Percentiles rank a stretch among this genome's conserved stretches.
These are phyloP conservation scores for Papilio gigon DNA, from an alignment of 2,888 invertebrate genomes.

Conservation along the genomic window DNA sequence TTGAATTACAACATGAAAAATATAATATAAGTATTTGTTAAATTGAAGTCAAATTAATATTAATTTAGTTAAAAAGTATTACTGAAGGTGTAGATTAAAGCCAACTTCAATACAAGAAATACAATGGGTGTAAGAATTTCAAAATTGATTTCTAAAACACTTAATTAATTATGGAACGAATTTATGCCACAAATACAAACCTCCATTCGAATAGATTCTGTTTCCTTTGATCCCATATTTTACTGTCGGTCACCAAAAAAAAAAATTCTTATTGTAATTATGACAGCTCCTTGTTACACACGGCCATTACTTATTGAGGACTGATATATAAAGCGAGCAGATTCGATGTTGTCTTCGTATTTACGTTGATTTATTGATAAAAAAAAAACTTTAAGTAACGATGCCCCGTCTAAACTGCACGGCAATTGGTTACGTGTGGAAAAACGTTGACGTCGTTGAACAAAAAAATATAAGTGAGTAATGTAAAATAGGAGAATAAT, in stretches of 20 bases:
- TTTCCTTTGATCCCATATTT: conserved; percentile 29
- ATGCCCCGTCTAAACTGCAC: conserved; percentile 6
- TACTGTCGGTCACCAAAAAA: not conserved
- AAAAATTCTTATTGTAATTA: not conserved
- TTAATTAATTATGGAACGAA: not conserved
- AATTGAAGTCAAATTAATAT: too few relatives aligned
- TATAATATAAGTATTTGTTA: too few relatives aligned
- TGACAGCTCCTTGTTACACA: not conserved
- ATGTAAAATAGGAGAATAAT: too few relatives aligned
- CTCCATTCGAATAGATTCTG: conserved; percentile 11
- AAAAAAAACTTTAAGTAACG: conserved; percentile 19
- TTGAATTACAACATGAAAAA: too few relatives aligned
- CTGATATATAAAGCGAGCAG: conserved; percentile 24
- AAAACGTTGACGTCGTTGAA: not conserved
- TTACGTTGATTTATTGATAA: conserved; percentile 35
- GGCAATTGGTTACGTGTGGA: not conserved
- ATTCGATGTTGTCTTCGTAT: conserved; percentile 1
- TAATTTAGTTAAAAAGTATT: too few relatives aligned
- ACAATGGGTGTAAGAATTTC: too few relatives aligned
- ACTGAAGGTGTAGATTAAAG: too few relatives aligned
- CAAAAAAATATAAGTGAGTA: too few relatives aligned
- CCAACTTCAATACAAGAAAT: too few relatives aligned
- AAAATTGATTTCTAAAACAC: too few relatives aligned
- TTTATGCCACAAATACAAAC: conserved; percentile 16
- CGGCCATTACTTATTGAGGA: conserved; percentile 24